These are phyloP conservation scores for Nomada hirtipes DNA, from an alignment of 2,888 invertebrate species.

Conservation along the genomic window DNA sequence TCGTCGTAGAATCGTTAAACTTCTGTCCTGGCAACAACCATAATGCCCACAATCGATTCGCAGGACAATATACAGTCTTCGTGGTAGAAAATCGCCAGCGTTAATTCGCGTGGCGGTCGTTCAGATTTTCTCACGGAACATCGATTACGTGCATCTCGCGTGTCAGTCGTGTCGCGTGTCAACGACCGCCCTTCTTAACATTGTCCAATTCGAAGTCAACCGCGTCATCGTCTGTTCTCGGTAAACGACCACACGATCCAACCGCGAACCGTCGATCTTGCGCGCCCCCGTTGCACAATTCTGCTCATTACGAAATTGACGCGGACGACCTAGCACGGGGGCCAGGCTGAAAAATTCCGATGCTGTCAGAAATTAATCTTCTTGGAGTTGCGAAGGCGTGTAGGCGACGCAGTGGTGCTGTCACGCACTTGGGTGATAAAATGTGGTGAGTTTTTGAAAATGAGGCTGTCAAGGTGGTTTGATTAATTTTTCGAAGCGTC, in stretches of 20 bases:
- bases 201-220: conserved; percentile 63
- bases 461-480: neutral
- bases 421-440: neutral
- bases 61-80: neutral
- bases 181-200: conserved; percentile 69
- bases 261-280: conserved; percentile 14
- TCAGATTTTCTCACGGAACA: conserved; percentile 67
- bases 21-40: neutral
- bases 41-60: neutral
- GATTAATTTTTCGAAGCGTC: neutral
- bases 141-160: conserved; percentile 59
- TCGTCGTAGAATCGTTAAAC: neutral
- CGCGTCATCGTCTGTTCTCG: conserved; percentile 62
- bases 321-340: neutral
- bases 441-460: neutral
- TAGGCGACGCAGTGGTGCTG: neutral
- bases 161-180: conserved; percentile 59
- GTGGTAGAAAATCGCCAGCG: conserved; percentile 26
- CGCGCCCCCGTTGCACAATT: conserved; percentile 28
- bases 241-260: conserved; percentile 51
- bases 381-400: neutral
- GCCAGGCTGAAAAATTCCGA: neutral
- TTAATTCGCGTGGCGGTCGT: conserved; percentile 30
- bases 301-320: conserved; percentile 35
- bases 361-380: neutral